Base-by-base conservation (phyloP, 2,113 vertebrate genomes). In the Montifringilla adamsi region DNA sequence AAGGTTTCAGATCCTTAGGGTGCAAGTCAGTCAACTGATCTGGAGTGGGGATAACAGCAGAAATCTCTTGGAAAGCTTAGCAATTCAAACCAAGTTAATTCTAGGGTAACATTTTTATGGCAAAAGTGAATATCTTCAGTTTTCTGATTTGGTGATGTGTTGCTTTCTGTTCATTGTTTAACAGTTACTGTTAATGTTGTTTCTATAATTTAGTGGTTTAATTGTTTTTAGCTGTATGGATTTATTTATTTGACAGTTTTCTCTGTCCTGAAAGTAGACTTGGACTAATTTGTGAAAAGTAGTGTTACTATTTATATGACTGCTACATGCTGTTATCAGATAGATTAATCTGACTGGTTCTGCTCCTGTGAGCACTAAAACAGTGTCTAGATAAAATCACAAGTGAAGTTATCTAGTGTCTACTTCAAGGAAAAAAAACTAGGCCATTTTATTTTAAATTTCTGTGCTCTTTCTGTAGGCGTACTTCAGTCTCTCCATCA, bases 231-330 rank as follows among this genome's bases (percentile, higher is more conserved):
- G 56, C 28, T 92, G 3, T 86, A 63, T 58, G n/a, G 19, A 50
- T 81, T 90, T 79, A 95, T 97, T 97, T 97, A 85, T 97, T 97
- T 94, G 75, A 79, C 77, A n/a, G 13, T 84, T 87, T 84, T 82
- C 62, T 93, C 50, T 88, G 35, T 81, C 41, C 47, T 81, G 60
- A 93, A 91, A 44, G 31, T 87, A 79, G 41, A 67, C 33, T 13
- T 79, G 44, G 64, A 37, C 58, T 96, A 83, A 78, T 94, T 73
- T 53, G 74, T 94, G 87, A 80, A 92, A 95, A 86, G 49, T 55
- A 56, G 43, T 63, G 53, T 90, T 91, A 49, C 63, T 93, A 30
- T 95, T 96, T 94, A 76, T 96, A n/a, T 79, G 93, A 85, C 39
- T 94, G 85, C 67, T 87, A n/a, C 27, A 1, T 39, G 23, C 13